Conservation (phyloP, 2,113 vertebrate genomes). For the Rattus norvegicus region GRCr8 NC_086027.1:68064501-68065000, state of each 20-base stretch:
- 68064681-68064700: no score
- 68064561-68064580: not conserved
- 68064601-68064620: no score
- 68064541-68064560: not conserved
- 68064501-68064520: not conserved
- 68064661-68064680: no score
- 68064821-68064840: constrained; percentile 36
- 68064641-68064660: no score
- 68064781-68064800: constrained; percentile 37
- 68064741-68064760: not conserved
- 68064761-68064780: constrained; percentile 14
- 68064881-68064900: not conserved
- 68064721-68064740: constrained; percentile 25
- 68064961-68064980: constrained; percentile 12
- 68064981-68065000: constrained; percentile 6
- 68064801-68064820: not conserved
- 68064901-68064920: not conserved
- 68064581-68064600: not conserved
- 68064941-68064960: constrained; percentile 29
- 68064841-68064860: not conserved
- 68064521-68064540: not conserved
- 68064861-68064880: not conserved
- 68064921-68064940: not conserved
- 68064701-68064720: not conserved
- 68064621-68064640: no score